Base-by-base conservation (phyloP, 2,888 invertebrate species). In the Cheilosia urbana region DNA sequence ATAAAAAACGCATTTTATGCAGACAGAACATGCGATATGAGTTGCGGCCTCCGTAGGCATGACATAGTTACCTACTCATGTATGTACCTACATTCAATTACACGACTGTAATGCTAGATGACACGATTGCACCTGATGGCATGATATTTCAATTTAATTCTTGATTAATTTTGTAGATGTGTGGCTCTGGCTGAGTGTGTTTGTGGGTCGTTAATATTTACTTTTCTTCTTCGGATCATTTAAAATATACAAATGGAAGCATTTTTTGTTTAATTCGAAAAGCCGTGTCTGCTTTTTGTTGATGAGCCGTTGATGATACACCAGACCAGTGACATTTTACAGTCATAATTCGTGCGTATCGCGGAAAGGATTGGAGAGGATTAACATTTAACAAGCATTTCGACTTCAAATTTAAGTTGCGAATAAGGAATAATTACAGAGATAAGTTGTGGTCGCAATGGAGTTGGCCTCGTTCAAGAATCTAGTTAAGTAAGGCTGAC, bases 1-100 rank as follows among this genome's bases (percentile, higher is more conserved):
- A 45, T 62, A 27, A 62, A 62, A 45, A 45, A 11, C 7, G 13
- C 45, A 45, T 62, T 62, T 62, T 30, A 27, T 45, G 24, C 45
- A 17, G 45, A 3, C 45, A 45, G 17, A 6, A 45, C 17, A 45
- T 45, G 45, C 45, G 17, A 17, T 17, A 45, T 45, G 45, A 45
- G n/a, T 42, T 42, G 42, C 45, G 49, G 49, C 2, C 4, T 24
- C 4, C 13, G 21, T 49, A 11, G 9, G 13, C 49, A 21, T 24
- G 21, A 11, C 49, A 21, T 13, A n/a, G n/a, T n/a, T n/a, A 13
- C 37, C 13, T 37, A 11, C 11, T 37, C 11, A 37, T 17, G 19
- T 4, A 19, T 9, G 19, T 11, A 47, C 3, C 9, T 47, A 1
- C 7, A 19, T 21, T 21, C 49, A 21, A 51, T 51, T 51, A 51